Evolutionary conservation across 2,113 vertebrate species (phyloP).

Genomic region (Corythoichthys intestinalis): DNA sequence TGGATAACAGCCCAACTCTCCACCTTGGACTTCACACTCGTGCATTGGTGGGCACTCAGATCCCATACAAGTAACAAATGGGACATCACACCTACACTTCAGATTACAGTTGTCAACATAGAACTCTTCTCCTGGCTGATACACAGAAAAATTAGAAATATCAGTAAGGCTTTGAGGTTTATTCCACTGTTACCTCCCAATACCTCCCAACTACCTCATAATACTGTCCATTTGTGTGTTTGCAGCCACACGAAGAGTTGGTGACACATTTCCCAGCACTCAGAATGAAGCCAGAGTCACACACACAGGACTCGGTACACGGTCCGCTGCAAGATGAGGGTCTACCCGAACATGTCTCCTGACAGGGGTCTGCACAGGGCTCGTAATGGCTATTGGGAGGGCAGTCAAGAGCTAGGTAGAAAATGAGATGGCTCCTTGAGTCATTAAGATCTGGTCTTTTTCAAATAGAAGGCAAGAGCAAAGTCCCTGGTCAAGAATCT

Average conservation of each 20-base stretch:
- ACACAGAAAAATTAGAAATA: conserved; percentile 12
- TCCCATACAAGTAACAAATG: conserved; percentile 47
- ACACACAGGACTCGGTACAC: conserved; percentile 71
- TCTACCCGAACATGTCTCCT: conserved; percentile 51
- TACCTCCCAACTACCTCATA: conserved; percentile 58
- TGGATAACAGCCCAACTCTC: conserved; percentile 72
- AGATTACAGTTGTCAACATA: conserved; percentile 46
- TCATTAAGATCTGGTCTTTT: neutral
- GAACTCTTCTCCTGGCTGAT: conserved; percentile 69
- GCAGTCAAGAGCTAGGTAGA: conserved; percentile 58
- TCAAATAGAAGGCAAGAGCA: neutral
- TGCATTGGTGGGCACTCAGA: conserved; percentile 62
- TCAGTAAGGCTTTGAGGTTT: neutral
- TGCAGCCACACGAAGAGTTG: conserved; percentile 64
- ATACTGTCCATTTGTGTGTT: conserved; percentile 60
- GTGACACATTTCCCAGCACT: conserved; percentile 69
- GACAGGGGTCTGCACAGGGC: conserved; percentile 60
- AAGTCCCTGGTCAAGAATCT: neutral
- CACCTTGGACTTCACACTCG: conserved; percentile 62
- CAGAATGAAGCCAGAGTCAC: conserved; percentile 69
- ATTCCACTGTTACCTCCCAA: too few species aligned
- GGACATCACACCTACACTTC: conserved; percentile 44
- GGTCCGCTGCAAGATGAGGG: conserved; percentile 58
- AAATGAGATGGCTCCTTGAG: neutral
- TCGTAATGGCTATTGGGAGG: conserved; percentile 71